Conservation (phyloP, 1,140 invertebrate genomes). For the Drosophila nikananu region DNA sequence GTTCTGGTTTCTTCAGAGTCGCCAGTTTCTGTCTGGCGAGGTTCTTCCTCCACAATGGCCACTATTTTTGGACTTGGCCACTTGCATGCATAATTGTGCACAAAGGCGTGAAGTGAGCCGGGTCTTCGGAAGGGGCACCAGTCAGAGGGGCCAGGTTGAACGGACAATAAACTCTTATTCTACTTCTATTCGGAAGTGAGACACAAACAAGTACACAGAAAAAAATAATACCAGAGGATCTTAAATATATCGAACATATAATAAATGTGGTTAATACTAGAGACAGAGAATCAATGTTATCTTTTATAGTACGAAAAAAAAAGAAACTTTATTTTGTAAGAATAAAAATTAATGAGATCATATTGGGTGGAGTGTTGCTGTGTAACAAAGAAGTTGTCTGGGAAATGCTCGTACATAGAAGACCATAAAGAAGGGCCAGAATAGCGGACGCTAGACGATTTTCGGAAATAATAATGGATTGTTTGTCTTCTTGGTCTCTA, state of each 20-base stretch:
- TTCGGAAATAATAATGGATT: conserved; percentile 68
- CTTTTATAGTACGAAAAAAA: background rate
- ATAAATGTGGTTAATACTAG: background rate
- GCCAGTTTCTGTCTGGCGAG: conserved; percentile 20
- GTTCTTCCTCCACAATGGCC: conserved; percentile 58
- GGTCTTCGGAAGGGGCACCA: background rate
- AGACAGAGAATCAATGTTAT: too few species aligned
- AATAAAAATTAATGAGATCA: too few species aligned
- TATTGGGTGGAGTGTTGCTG: background rate
- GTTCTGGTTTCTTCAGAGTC: conserved; percentile 20
- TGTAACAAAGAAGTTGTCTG: conserved; percentile 10
- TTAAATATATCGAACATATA: background rate
- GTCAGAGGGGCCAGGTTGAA: conserved; percentile 42
- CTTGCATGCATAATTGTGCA: conserved; percentile 81
- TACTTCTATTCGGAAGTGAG: conserved; percentile 71
- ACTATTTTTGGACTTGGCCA: conserved; percentile 77
- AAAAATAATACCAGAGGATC: background rate
- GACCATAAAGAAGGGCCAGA: conserved; percentile 14
- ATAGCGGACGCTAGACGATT: conserved; percentile 55
- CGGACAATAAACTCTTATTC: conserved; percentile 76
- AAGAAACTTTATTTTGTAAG: too few species aligned
- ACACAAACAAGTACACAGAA: conserved; percentile 1
- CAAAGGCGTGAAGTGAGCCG: conserved; percentile 71
- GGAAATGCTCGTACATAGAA: conserved; percentile 5
- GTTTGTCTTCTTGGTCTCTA: conserved; percentile 42